These are phyloP conservation scores for Planococcus citri DNA, from an alignment of 1,140 invertebrate species.

Conservation along the genomic window DNA sequence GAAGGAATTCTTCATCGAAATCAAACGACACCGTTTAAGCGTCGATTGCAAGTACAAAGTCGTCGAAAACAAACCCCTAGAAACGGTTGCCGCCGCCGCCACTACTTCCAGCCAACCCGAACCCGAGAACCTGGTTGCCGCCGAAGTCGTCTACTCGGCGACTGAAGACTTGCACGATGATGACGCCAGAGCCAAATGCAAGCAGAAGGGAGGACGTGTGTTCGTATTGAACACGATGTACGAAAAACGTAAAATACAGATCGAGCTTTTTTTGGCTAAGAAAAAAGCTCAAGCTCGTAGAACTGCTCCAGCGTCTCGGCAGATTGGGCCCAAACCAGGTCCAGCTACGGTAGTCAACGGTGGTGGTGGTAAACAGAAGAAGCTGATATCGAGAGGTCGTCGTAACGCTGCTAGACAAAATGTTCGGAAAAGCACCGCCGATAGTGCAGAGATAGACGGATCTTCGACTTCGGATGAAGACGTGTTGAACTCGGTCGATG, in stretches of 20 bases:
- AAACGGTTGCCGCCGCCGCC: no score
- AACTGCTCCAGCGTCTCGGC: no score
- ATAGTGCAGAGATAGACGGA: no score
- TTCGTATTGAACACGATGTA: background rate
- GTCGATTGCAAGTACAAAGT: background rate
- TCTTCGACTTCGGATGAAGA: background rate
- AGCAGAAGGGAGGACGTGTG: background rate
- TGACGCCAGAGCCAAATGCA: no score
- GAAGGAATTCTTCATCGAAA: background rate
- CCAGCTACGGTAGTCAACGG: background rate
- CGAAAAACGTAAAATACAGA: background rate
- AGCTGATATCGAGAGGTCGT: no score
- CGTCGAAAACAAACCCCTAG: background rate
- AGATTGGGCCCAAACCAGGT: no score
- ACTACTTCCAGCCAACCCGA: background rate
- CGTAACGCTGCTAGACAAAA: background rate
- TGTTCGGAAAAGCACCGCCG: background rate
- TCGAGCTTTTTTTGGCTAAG: no score
- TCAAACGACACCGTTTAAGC: background rate
- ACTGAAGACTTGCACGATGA: background rate
- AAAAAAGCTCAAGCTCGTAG: no score
- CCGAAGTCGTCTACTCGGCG: background rate
- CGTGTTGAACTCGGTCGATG: background rate
- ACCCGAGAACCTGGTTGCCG: background rate
- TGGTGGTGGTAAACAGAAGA: background rate